Conservation (phyloP, 2,888 invertebrate genomes). For the Bugula neritina region DNA sequence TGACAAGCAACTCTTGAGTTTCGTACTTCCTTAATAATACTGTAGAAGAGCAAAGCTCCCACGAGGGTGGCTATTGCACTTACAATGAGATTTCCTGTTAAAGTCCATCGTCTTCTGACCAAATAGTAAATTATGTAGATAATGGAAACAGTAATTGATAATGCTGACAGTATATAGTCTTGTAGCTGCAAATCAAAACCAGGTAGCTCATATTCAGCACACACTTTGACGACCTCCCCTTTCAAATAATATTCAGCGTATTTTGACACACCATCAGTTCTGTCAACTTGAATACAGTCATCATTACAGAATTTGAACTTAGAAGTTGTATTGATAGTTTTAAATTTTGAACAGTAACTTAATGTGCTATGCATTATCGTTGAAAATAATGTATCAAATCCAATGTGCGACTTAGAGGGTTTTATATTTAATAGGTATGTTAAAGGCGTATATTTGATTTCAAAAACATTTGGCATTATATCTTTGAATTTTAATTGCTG, state of each 20-base stretch:
- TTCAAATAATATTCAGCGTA: neutral
- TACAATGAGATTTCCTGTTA: neutral
- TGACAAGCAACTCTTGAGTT: neutral
- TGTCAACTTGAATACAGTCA: too few species aligned
- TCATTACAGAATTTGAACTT: too few species aligned
- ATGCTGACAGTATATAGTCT: neutral
- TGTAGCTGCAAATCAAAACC: neutral
- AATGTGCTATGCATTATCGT: neutral
- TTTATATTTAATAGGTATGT: neutral
- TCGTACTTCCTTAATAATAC: neutral
- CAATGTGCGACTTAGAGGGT: neutral
- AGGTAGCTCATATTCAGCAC: neutral
- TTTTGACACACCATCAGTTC: neutral
- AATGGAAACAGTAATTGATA: neutral
- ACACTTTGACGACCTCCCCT: neutral
- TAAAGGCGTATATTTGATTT: neutral
- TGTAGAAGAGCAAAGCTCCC: neutral
- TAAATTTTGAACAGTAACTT: neutral
- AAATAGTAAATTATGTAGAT: neutral
- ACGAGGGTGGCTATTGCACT: neutral
- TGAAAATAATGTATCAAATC: conserved; percentile 9
- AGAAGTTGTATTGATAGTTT: neutral
- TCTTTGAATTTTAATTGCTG: neutral
- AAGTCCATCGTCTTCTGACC: neutral
- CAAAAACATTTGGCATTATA: neutral